phyloP scores from a whole-genome alignment of 2,797 vertebrate species.

The Ctenochaetus hawaiiensis region DNA sequence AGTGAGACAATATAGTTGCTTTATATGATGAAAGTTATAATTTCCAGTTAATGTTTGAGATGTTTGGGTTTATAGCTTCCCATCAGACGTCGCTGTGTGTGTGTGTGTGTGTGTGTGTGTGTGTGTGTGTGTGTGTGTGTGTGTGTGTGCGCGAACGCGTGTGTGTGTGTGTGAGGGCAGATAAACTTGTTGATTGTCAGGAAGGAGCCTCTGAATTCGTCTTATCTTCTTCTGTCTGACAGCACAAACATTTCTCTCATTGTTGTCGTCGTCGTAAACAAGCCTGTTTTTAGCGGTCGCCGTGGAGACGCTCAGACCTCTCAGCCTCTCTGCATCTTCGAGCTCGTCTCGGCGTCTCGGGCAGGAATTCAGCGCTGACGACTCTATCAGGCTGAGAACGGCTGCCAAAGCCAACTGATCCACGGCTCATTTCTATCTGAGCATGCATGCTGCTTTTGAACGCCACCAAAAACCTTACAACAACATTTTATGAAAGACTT shows the following conservation, averaged over 20 bases:
- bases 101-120: not conserved
- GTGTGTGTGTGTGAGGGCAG: slow-evolving; percentile 9
- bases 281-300: slow-evolving; percentile 7
- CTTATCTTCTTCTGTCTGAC: slow-evolving; percentile 34
- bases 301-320: not conserved
- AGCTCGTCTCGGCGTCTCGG: not conserved
- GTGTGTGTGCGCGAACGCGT: too few species aligned
- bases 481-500: too few species aligned
- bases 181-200: slow-evolving; percentile 15
- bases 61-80: slow-evolving; percentile 5
- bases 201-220: slow-evolving; percentile 20
- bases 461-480: too few species aligned
- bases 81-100: not conserved
- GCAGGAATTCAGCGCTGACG: slow-evolving; percentile 20
- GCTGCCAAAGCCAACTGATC: too few species aligned
- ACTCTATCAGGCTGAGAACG: too few species aligned
- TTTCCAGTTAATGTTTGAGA: not conserved
- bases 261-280: slow-evolving; percentile 7
- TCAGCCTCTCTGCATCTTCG: slow-evolving; percentile 14
- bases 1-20: too few species aligned
- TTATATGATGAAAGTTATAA: not conserved
- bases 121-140: not conserved
- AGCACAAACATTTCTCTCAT: slow-evolving; percentile 12
- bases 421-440: not conserved
- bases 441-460: too few species aligned